These are phyloP conservation scores for Oreamnos americanus DNA, from an alignment of 2,113 vertebrate species.

Conservation along the genomic window DNA sequence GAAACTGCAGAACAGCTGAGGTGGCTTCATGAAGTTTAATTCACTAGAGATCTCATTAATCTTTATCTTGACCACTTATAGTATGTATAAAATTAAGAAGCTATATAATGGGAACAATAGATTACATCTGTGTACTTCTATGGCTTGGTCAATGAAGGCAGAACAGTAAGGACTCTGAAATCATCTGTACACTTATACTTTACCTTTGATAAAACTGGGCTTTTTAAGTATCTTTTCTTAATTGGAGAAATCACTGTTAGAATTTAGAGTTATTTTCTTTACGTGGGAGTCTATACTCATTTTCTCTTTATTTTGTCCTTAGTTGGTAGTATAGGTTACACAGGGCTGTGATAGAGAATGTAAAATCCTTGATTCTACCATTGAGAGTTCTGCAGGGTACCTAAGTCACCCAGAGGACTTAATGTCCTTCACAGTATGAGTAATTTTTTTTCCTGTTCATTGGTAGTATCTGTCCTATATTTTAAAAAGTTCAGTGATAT, in stretches of 20 bases:
- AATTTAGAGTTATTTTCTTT: not conserved
- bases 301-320: not conserved
- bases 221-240: not conserved
- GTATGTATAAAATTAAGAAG: not conserved
- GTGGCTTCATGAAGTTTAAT: not conserved
- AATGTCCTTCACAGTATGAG: not conserved
- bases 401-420: not conserved
- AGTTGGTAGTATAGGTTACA: not conserved
- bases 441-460: constrained; percentile 1
- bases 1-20: not conserved
- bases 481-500: not conserved
- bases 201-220: not conserved
- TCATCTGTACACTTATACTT: not conserved
- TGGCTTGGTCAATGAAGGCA: not conserved
- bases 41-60: not conserved
- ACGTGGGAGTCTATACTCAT: not conserved
- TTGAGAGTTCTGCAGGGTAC: not conserved
- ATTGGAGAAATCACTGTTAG: not conserved
- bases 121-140: not conserved
- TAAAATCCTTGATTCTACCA: not conserved
- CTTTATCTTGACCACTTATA: not conserved
- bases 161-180: not conserved
- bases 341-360: not conserved
- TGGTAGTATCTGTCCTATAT: not conserved
- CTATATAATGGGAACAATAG: not conserved